Evolutionary conservation across 2,888 invertebrate genomes (phyloP).

Genomic region (Lepetodrilus schrolli): DNA sequence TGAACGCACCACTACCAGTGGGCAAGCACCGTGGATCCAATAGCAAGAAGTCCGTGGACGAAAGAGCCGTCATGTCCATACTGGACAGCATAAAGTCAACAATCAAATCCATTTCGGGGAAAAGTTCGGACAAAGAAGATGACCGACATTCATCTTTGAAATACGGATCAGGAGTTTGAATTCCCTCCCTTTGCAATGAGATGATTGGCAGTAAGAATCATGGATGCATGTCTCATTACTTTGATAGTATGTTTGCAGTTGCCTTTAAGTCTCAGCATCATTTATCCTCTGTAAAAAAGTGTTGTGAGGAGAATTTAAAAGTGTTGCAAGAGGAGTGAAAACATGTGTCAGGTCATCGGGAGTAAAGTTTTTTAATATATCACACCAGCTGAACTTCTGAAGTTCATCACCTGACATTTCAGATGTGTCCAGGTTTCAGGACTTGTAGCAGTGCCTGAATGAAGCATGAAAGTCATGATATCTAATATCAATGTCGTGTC

Average conservation of each 20-base stretch:
- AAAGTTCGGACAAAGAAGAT: conserved; percentile 49
- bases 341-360: no score
- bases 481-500: no score
- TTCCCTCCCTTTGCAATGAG: no score
- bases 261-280: neutral
- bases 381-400: no score
- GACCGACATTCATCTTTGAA: neutral
- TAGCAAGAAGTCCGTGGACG: conserved; percentile 40
- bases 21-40: conserved; percentile 32
- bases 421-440: no score
- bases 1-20: conserved; percentile 33
- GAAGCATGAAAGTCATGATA: no score
- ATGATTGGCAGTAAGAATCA: no score
- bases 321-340: neutral
- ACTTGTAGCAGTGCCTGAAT: no score
- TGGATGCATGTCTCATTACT: neutral
- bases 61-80: conserved; percentile 45
- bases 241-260: neutral
- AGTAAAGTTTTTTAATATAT: no score
- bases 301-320: neutral
- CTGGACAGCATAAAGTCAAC: conserved; percentile 51
- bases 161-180: neutral
- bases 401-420: no score
- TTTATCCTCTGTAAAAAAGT: neutral
- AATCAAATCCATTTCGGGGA: conserved; percentile 51